Conservation (phyloP, 1,140 invertebrate genomes). For the Hormaphis cornu region DNA sequence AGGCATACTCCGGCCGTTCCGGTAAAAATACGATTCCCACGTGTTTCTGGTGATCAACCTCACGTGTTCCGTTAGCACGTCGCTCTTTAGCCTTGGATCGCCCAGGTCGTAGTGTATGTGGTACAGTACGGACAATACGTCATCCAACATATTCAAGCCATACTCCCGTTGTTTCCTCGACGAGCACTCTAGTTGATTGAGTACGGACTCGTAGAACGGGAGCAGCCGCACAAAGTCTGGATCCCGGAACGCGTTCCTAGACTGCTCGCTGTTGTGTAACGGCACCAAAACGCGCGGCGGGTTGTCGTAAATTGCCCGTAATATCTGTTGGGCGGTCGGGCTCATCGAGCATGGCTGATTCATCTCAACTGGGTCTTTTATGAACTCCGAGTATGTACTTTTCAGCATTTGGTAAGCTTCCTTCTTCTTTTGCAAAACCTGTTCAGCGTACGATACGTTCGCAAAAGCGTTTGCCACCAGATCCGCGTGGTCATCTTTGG, state of each 20-base stretch:
- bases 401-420: too few species aligned
- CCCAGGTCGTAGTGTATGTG: conserved; percentile 14
- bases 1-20: background rate
- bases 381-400: too few species aligned
- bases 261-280: background rate
- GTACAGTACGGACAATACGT: background rate
- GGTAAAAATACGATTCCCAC: conserved; percentile 7
- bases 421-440: too few species aligned
- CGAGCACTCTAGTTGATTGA: conserved; percentile 3
- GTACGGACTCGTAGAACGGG: background rate
- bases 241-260: background rate
- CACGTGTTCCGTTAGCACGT: background rate
- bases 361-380: too few species aligned
- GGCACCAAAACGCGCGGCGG: background rate
- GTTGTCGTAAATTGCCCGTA: background rate
- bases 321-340: too few species aligned
- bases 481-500: too few species aligned
- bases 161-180: background rate
- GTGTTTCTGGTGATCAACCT: conserved; percentile 9
- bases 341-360: too few species aligned
- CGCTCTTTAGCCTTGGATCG: background rate
- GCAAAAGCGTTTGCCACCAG: too few species aligned
- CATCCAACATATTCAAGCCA: conserved; percentile 7
- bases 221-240: background rate
- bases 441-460: too few species aligned